Evolutionary conservation across 2,888 invertebrate species (phyloP).

Genomic region (Pristionchus mayeri): DNA sequence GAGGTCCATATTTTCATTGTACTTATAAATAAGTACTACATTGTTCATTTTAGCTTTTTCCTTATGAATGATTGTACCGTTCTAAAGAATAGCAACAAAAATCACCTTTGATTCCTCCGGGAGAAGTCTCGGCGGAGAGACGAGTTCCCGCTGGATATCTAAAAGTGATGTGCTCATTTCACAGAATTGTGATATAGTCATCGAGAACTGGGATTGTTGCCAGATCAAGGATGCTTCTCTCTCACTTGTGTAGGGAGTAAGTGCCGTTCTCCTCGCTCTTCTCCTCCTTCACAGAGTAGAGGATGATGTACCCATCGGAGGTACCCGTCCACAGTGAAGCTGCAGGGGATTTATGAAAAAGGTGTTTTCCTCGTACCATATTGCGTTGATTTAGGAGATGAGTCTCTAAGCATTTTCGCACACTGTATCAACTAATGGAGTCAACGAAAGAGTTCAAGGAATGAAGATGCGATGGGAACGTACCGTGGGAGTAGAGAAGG

Average conservation of each 20-base stretch:
- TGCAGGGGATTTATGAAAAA: background rate
- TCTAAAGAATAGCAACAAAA: slow-evolving; percentile 25
- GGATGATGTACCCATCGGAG: slow-evolving; percentile 78
- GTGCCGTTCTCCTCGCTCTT: slow-evolving; percentile 32
- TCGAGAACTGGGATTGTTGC: no score
- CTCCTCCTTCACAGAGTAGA: slow-evolving; percentile 64
- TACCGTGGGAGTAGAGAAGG: slow-evolving; percentile 55
- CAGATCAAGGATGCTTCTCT: background rate
- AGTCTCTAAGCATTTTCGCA: no score
- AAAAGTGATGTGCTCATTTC: background rate
- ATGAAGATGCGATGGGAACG: no score
- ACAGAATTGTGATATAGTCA: background rate
- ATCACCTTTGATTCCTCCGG: slow-evolving; percentile 49
- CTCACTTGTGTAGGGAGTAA: slow-evolving; percentile 1
- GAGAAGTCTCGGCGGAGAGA: slow-evolving; percentile 53
- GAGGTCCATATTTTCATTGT: slow-evolving; percentile 50
- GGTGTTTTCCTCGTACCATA: no score
- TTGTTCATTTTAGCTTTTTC: slow-evolving; percentile 41
- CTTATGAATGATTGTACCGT: slow-evolving; percentile 54
- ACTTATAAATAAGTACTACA: no score
- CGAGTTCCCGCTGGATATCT: slow-evolving; percentile 56
- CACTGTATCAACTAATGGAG: background rate
- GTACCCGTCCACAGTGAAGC: slow-evolving; percentile 79
- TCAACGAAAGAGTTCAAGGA: no score
- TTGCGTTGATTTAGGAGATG: no score